These are phyloP conservation scores for Alectura lathami DNA, from an alignment of 2,113 vertebrate genomes.

Conservation along the genomic window DNA sequence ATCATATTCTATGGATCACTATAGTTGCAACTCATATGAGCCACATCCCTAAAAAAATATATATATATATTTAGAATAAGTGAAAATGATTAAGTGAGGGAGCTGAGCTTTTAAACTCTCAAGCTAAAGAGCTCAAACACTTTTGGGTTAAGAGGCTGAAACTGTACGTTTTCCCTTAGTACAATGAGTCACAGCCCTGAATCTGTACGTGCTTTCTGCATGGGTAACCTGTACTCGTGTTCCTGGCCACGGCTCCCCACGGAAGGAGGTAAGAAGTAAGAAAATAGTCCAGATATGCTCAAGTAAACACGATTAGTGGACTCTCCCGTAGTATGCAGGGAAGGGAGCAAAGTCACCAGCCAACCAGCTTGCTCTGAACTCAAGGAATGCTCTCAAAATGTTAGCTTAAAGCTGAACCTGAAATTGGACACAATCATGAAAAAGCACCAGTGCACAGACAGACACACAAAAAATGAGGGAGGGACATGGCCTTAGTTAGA, in stretches of 20 bases:
- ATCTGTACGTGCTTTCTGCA: neutral
- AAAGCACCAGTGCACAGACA: neutral
- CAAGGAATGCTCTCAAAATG: neutral
- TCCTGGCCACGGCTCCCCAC: neutral
- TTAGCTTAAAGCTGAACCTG: neutral
- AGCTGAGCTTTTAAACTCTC: neutral
- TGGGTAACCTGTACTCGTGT: fast-evolving
- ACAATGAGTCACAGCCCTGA: neutral
- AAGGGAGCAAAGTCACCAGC: neutral
- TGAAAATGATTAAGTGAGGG: neutral
- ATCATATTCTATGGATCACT: fast-evolving
- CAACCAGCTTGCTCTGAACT: neutral
- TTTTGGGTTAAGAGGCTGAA: neutral
- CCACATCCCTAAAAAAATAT: neutral
- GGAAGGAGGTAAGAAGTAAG: neutral
- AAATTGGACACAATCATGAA: neutral
- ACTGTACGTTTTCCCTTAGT: neutral
- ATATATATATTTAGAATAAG: fast-evolving
- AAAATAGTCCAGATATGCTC: neutral
- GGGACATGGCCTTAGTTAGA: neutral
- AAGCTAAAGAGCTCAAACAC: neutral
- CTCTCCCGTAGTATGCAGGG: neutral
- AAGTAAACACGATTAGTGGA: neutral
- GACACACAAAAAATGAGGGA: neutral
- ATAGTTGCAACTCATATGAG: neutral